A percentile compares a stretch with the other conserved stretches of the same genome.
phyloP scores from a whole-genome alignment of 1,140 invertebrate species.

The Odontomachus brunneus region DNA sequence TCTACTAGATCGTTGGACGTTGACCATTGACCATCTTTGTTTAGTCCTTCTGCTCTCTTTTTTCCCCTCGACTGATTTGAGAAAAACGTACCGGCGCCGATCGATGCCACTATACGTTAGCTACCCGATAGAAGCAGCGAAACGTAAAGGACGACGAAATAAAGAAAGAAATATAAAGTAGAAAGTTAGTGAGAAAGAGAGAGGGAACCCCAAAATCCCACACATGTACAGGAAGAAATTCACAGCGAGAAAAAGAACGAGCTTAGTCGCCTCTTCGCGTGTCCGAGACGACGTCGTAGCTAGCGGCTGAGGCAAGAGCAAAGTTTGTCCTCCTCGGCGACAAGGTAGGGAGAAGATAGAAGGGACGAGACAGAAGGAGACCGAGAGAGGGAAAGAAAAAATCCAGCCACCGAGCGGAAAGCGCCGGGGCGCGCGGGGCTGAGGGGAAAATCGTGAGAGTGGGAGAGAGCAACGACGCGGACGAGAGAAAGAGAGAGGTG shows the following conservation, averaged over 20 bases:
- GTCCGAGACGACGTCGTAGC: constrained; percentile 49
- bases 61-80: constrained; percentile 28
- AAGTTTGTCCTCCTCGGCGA: constrained; percentile 64
- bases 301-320: constrained; percentile 70
- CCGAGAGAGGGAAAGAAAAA: constrained; percentile 49
- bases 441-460: constrained; percentile 55
- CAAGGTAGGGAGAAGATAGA: constrained; percentile 46
- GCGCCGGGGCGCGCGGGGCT: constrained; percentile 25
- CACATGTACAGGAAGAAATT: constrained; percentile 42
- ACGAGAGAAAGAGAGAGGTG: constrained; percentile 72
- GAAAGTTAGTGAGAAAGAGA: constrained; percentile 55
- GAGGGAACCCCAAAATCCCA: constrained; percentile 8
- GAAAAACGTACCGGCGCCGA: constrained; percentile 44
- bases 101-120: constrained; percentile 58
- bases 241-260: constrained; percentile 43
- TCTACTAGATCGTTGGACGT: constrained; percentile 9
- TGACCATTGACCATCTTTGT: constrained; percentile 3
- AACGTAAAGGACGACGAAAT: constrained; percentile 56
- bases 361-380: constrained; percentile 15
- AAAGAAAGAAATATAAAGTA: constrained; percentile 47
- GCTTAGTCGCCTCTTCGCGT: constrained; percentile 50
- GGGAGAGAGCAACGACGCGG: constrained; percentile 50
- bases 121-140: constrained; percentile 37
- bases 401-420: constrained; percentile 47
- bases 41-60: constrained; percentile 14